Evolutionary conservation across 2,888 invertebrate species (phyloP).

Genomic region (Tinea trinotella): DNA sequence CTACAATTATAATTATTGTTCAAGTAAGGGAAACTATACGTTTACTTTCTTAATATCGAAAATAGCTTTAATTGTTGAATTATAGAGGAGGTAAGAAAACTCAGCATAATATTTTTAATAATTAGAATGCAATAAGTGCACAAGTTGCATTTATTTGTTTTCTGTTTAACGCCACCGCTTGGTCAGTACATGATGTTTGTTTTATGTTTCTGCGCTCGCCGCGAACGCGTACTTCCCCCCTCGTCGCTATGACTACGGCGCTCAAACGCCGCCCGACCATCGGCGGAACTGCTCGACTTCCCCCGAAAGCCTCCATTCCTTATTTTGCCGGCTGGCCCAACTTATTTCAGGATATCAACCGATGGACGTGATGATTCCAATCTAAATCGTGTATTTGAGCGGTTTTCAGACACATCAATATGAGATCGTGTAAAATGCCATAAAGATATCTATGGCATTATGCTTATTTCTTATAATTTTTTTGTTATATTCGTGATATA

Average conservation of each 20-base stretch:
- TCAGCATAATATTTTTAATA: no score
- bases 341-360: background rate
- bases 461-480: no score
- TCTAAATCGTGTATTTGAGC: background rate
- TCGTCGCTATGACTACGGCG: slow-evolving; percentile 55
- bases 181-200: slow-evolving; percentile 32
- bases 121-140: no score
- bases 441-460: no score
- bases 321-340: background rate
- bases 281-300: slow-evolving; percentile 11
- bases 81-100: no score
- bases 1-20: no score
- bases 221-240: slow-evolving; percentile 38
- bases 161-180: slow-evolving; percentile 37
- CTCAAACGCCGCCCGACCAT: slow-evolving; percentile 49
- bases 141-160: background rate
- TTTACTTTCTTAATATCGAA: no score
- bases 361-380: background rate
- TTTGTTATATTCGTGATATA: no score
- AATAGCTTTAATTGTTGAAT: no score
- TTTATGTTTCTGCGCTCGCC: slow-evolving; percentile 22
- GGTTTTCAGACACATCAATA: background rate
- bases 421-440: background rate
- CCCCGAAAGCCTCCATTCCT: background rate
- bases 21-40: no score